A percentile compares a stretch with the other conserved stretches of the same genome.
phyloP scores from a whole-genome alignment of 2,888 invertebrate species.

The Microchrysa polita region DNA sequence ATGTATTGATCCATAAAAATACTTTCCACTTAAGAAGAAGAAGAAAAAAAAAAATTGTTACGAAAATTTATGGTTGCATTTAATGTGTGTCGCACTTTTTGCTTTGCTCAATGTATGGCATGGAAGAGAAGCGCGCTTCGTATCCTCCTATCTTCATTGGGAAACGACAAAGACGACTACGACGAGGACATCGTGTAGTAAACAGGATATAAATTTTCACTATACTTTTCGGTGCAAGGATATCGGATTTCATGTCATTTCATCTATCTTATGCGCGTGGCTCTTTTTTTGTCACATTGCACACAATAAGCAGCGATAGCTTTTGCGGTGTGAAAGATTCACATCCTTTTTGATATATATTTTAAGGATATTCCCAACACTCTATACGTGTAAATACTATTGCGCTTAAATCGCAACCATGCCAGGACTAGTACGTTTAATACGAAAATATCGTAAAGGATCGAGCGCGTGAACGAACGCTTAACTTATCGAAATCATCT shows the following conservation, averaged over 20 bases:
- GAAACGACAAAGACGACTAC: no score
- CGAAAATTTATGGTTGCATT: conserved; percentile 39
- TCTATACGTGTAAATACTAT: conserved; percentile 18
- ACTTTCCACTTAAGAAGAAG: conserved; percentile 40
- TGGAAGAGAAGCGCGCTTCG: neutral
- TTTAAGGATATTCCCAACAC: neutral
- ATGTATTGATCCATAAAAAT: conserved; percentile 44
- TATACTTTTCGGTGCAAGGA: conserved; percentile 26
- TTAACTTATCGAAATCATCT: neutral
- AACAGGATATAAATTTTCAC: conserved; percentile 44
- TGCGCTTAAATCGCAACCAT: conserved; percentile 27
- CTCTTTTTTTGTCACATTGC: neutral
- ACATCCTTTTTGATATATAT: conserved; percentile 11
- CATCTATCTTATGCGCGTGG: neutral
- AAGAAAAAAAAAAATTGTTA: conserved; percentile 37
- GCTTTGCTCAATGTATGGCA: conserved; percentile 8
- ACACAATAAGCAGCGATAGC: neutral
- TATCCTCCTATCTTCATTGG: no score
- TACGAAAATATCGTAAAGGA: neutral
- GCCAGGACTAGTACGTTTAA: conserved; percentile 28
- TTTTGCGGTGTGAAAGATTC: neutral
- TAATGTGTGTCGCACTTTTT: conserved; percentile 41
- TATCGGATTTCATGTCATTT: conserved; percentile 23
- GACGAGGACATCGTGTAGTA: conserved; percentile 24
- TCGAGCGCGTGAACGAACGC: neutral